Conservation (phyloP, 2,888 invertebrate species). For the Artemia sp. region DNA sequence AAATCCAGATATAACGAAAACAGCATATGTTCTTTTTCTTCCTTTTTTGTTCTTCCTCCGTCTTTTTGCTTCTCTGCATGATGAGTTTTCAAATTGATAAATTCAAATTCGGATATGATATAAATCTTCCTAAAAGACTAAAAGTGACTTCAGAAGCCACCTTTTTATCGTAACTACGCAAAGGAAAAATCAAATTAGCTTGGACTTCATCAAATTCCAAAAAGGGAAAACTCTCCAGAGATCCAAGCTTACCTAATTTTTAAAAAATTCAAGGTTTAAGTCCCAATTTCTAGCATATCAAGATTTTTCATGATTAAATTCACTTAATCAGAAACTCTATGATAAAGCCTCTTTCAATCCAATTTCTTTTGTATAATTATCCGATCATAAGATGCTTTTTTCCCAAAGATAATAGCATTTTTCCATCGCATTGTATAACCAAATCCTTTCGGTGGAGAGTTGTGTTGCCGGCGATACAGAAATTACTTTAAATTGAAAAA, state of each 20-base stretch:
- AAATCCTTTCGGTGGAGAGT: neutral
- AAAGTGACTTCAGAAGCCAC: no score
- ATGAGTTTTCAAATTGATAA: no score
- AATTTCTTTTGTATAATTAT: conserved; percentile 18
- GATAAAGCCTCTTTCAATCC: conserved; percentile 15
- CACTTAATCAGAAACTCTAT: conserved; percentile 8
- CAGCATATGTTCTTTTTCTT: no score
- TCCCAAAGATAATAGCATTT: conserved; percentile 17
- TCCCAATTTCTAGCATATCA: neutral
- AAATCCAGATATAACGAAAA: no score
- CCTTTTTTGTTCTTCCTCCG: no score
- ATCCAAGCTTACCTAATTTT: conserved; percentile 7
- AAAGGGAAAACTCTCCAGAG: neutral
- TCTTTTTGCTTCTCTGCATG: no score
- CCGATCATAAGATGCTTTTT: neutral
- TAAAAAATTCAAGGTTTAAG: neutral
- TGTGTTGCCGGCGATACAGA: neutral
- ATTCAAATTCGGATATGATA: no score
- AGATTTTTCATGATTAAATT: conserved; percentile 15
- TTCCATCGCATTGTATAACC: conserved; percentile 14
- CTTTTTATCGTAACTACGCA: no score
- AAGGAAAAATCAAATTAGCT: no score
- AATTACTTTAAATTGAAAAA: conserved; percentile 11
- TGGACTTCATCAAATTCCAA: no score
- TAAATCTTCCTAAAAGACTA: no score